These are phyloP conservation scores for Megaceryle maxima DNA, from an alignment of 2,113 vertebrate species.

Conservation along the genomic window DNA sequence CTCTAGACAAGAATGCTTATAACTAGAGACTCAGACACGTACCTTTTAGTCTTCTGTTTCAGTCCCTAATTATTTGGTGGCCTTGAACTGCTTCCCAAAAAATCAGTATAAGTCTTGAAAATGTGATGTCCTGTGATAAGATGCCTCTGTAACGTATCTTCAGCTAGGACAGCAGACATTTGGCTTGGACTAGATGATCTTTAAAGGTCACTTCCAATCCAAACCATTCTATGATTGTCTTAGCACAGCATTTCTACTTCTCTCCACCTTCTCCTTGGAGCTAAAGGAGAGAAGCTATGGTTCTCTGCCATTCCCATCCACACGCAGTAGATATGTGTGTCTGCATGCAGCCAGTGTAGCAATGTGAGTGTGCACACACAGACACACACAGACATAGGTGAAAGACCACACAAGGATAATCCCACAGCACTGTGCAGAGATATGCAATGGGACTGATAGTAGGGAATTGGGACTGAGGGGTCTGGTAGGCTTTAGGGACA, in stretches of 20 bases:
- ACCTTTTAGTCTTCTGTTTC: background rate
- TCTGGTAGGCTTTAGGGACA: background rate
- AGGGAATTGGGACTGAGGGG: background rate
- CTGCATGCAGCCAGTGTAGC: background rate
- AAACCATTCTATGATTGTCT: background rate
- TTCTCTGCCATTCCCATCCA: background rate
- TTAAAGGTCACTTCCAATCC: background rate
- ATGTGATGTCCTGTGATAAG: background rate
- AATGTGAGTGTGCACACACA: background rate
- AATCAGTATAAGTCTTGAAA: background rate
- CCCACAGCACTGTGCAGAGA: background rate
- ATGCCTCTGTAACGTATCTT: background rate
- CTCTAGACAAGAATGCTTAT: background rate
- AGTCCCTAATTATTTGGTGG: background rate
- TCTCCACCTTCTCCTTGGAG: background rate
- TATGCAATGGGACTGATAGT: background rate
- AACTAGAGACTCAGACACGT: background rate
- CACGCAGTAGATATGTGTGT: background rate
- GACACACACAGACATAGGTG: accelerated
- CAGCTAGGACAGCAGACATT: background rate
- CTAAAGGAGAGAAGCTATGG: background rate
- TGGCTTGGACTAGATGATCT: background rate
- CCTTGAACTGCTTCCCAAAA: background rate
- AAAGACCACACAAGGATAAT: background rate
- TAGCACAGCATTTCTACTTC: background rate